Percentiles rank a stretch among this genome's conserved stretches.
phyloP scores from a whole-genome alignment of 1,140 invertebrate genomes.

The Anthonomus grandis region DNA sequence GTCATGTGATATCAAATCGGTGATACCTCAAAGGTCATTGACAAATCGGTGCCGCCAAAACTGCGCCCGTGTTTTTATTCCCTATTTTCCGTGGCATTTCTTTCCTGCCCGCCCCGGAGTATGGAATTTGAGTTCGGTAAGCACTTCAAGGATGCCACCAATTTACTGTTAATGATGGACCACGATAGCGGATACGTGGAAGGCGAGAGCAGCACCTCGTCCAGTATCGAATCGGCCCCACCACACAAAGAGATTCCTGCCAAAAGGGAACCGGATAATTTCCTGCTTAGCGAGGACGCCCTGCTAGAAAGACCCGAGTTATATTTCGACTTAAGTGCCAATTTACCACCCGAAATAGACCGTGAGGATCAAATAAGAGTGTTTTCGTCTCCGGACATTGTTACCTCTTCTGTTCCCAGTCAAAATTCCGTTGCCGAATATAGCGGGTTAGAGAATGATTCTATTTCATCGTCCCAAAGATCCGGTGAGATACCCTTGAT shows the following conservation, averaged over 20 bases:
- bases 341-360: constrained; percentile 12
- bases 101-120: neutral
- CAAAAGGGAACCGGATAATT: constrained; percentile 14
- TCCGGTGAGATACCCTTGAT: constrained; percentile 26
- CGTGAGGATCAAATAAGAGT: constrained; percentile 16
- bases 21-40: too few species aligned
- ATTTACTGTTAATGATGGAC: constrained; percentile 33
- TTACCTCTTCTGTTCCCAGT: constrained; percentile 26
- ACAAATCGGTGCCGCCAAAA: constrained; percentile 1
- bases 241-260: constrained; percentile 4
- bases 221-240: constrained; percentile 32
- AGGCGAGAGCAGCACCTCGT: constrained; percentile 23
- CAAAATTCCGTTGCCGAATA: constrained; percentile 17
- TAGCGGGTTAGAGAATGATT: constrained; percentile 29
- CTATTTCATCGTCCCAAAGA: constrained; percentile 14
- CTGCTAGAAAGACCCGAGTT: constrained; percentile 38
- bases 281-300: constrained; percentile 37
- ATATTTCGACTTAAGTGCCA: constrained; percentile 2
- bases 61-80: neutral
- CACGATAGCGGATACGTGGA: constrained; percentile 40
- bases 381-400: constrained; percentile 19
- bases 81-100: too few species aligned
- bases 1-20: too few species aligned
- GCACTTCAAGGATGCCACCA: constrained; percentile 18
- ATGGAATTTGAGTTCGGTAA: constrained; percentile 22